phyloP scores from a whole-genome alignment of 2,113 vertebrate species.

The Chaetorhynchus papuensis region DNA sequence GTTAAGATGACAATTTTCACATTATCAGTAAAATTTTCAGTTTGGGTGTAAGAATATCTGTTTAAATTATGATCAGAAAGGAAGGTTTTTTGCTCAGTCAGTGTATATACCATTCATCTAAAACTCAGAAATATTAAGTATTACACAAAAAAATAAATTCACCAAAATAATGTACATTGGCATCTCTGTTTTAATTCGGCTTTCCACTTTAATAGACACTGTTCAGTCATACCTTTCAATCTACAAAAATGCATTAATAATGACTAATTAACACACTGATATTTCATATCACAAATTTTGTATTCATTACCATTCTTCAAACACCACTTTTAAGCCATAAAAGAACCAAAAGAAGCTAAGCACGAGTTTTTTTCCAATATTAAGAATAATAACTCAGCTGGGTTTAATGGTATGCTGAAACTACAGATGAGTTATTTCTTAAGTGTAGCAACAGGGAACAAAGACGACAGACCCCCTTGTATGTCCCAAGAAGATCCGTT shows the following conservation, averaged over 20 bases:
- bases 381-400: not conserved
- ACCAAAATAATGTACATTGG: not conserved
- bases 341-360: not conserved
- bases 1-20: not conserved
- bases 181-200: not conserved
- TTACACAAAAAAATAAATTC: not conserved
- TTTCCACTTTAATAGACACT: not conserved
- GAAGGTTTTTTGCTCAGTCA: not conserved
- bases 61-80: not conserved
- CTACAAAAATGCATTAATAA: not conserved
- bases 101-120: not conserved
- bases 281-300: not conserved
- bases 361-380: not conserved
- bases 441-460: too few species aligned
- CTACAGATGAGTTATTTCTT: not conserved
- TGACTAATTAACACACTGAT: not conserved
- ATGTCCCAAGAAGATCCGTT: too few species aligned
- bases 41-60: not conserved
- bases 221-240: not conserved
- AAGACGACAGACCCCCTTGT: too few species aligned
- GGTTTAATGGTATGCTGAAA: not conserved
- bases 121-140: not conserved
- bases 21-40: not conserved
- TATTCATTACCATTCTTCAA: not conserved
- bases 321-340: not conserved